A percentile compares a stretch with the other conserved stretches of the same genome.
phyloP scores from a whole-genome alignment of 2,797 vertebrate species.

The Pseudomugil tenellus region DNA sequence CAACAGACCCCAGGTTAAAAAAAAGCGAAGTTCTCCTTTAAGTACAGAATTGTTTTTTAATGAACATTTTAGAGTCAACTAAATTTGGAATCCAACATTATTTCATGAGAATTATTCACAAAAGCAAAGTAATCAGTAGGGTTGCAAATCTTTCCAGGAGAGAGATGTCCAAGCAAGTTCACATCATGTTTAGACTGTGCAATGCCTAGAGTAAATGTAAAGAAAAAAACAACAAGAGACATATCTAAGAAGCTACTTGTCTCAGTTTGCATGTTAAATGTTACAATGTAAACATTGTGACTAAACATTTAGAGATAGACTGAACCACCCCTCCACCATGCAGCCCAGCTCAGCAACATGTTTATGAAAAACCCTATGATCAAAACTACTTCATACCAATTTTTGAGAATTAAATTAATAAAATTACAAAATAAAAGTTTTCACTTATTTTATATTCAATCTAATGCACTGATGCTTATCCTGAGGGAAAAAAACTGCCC shows the following conservation, averaged over 20 bases:
- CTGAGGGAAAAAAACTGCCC: background rate
- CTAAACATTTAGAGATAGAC: too few relatives aligned
- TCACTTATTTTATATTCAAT: background rate
- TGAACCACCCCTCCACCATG: background rate
- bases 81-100: background rate
- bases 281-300: too few relatives aligned
- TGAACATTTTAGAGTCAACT: background rate
- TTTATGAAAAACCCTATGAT: background rate
- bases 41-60: too few relatives aligned
- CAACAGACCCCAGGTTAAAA: too few relatives aligned
- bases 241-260: too few relatives aligned
- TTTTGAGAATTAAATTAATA: background rate
- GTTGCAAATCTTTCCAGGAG: background rate
- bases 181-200: background rate
- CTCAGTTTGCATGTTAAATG: too few relatives aligned
- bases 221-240: background rate
- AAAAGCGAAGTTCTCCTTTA: too few relatives aligned
- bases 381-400: background rate
- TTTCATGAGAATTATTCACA: background rate
- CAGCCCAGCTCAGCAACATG: background rate
- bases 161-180: background rate
- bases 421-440: background rate
- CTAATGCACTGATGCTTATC: background rate
- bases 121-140: background rate
- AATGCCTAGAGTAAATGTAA: background rate